These are phyloP conservation scores for Drosophila quadrilineata DNA, from an alignment of 1,140 invertebrate species.

Conservation along the genomic window DNA sequence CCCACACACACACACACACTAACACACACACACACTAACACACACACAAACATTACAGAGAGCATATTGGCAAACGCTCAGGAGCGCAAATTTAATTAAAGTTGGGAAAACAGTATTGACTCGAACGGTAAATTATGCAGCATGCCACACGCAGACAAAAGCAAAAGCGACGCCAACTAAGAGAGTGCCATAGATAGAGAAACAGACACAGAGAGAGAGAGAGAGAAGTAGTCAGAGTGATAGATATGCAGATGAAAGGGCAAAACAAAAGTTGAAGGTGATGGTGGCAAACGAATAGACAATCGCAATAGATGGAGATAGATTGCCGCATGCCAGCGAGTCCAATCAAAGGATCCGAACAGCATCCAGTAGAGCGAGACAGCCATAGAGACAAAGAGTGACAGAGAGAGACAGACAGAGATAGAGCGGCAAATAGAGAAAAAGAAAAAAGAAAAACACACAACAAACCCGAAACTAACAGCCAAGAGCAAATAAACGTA, in stretches of 20 bases:
- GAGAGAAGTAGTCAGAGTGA: background rate
- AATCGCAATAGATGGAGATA: slow-evolving; percentile 64
- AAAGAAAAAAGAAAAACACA: background rate
- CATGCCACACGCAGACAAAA: slow-evolving; percentile 63
- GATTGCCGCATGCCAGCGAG: slow-evolving; percentile 32
- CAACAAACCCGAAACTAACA: background rate
- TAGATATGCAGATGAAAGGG: slow-evolving; percentile 43
- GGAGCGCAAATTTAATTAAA: slow-evolving; percentile 77
- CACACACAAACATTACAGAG: slow-evolving; percentile 7
- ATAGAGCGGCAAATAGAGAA: background rate
- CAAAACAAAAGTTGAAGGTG: slow-evolving; percentile 36
- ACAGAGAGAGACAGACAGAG: background rate
- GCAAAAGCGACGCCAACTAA: no score
- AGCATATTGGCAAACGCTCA: slow-evolving; percentile 40
- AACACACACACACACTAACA: background rate
- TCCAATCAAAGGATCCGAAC: slow-evolving; percentile 27
- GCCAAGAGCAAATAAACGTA: slow-evolving; percentile 12
- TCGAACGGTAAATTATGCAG: slow-evolving; percentile 75
- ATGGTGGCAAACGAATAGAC: slow-evolving; percentile 41
- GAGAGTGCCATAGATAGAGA: slow-evolving; percentile 1
- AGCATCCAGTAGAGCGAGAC: background rate
- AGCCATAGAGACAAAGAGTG: background rate
- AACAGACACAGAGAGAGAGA: background rate
- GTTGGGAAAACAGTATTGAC: slow-evolving; percentile 75
- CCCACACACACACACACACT: background rate